Evolutionary conservation across 2,113 vertebrate genomes (phyloP), one percentile per base, ranked within the genome.

Genomic region (Rhinopithecus roxellana): DNA sequence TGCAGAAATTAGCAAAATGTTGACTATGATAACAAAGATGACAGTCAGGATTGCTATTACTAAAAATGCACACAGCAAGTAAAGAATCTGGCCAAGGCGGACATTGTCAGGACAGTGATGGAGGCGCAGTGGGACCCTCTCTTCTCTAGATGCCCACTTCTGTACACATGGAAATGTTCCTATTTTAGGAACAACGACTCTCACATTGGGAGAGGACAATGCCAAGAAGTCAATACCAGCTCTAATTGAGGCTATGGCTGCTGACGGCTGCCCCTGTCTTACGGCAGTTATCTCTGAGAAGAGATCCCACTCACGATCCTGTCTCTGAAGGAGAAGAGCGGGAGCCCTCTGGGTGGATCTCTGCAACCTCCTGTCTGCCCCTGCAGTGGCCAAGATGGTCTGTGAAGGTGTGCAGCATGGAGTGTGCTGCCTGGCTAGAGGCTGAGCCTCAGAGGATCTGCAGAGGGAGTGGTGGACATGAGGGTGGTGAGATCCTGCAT

Each of bases 21-120:
- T 50, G 23, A 8, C 35, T 43, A 55, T 12, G n/a, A 8, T 13
- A 64, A 32, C 27, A 64, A 64, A 30, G 61, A 64, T 64, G 59
- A 55, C 12, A 11, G 38, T 45, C 14, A 59, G 61, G 61, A 25
- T 55, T 50, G 0, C 13, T 20, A 9, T 50, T 13, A 17, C n/a
- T n/a, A n/a, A 25, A 27, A 18, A 3, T 20, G 30, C 6, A 35
- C 6, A 18, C 0, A 6, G 23, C 8, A 10, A 27, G 64, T 20
- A 0, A 35, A 72, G 38, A 27, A 9, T 48, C 40, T 35, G 14
- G 82, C 40, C n/a, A 25, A 35, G 61, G 61, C n/a, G 8, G 35
- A 13, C n/a, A 43, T 35, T 45, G 11, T 11, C 2, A 2, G 4
- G 25, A 50, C 55, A 25, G 57, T 27, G n/a, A 5, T 17, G 30